Base-by-base conservation (phyloP, 2,113 vertebrate genomes). In the Lepus europaeus region DNA sequence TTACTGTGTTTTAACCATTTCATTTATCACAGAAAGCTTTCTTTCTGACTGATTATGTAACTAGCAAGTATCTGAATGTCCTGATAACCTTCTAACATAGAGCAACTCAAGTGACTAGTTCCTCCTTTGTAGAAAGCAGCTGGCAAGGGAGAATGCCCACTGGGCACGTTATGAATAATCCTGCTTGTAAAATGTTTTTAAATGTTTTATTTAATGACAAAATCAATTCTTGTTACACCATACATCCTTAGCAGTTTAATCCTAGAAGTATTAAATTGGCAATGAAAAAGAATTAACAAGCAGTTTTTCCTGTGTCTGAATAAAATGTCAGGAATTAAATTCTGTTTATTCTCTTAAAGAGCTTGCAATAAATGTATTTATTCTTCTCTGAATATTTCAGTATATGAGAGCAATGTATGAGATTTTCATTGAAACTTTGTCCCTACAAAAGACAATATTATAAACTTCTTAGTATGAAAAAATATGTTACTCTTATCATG, bases 311-410 rank as follows among this genome's bases (percentile, higher is more conserved):
- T 92, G 36, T 92, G 82, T 92, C 72, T 27, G 49, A 92, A 82
- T 85, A 95, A 93, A 93, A 82, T 90, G 9, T 86, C 90, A 95
- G 87, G 61, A 89, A 87, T 45, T 88, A 5, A 97, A 73, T 90
- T 96, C 56, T 92, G 22, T 76, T 95, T 84, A 0, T 84, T 31
- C 51, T 90, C 53, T 92, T 90, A 83, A 86, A 73, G 76, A 84
- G 22, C 45, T 49, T 74, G 31, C 12, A 66, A 70, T 84, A 76
- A 83, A 33, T 77, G 22, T 89, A 25, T 17, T 89, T 59, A 17
- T 59, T 59, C 56, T 17, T 59, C 17, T 59, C 53, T 91, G 76
- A 80, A 19, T 93, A 88, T 95, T 97, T 93, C n/a, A 92, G 56
- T 64, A 59, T 73, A 16, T 49, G 73, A 19, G 3, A 94, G 76